phyloP scores from a whole-genome alignment of 2,888 invertebrate genomes.

The Meloe dianella region DNA sequence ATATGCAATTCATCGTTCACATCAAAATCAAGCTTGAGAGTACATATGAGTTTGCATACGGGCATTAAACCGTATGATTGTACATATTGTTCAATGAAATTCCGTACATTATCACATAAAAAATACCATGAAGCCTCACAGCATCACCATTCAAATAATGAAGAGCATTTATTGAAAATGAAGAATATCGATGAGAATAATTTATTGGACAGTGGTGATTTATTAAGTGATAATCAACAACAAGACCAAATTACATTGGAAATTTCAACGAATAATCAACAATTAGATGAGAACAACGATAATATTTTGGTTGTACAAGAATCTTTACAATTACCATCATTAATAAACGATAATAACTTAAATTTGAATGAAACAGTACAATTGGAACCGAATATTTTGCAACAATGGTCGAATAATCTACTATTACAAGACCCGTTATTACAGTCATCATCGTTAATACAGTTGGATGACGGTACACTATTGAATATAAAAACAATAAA shows the following conservation, averaged over 20 bases:
- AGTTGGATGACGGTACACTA: constrained; percentile 37
- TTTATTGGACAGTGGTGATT: neutral
- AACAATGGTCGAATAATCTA: constrained; percentile 36
- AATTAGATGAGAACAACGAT: constrained; percentile 10
- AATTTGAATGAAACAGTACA: constrained; percentile 31
- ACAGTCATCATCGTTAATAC: constrained; percentile 26
- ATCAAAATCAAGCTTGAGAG: constrained; percentile 70
- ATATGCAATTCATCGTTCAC: constrained; percentile 69
- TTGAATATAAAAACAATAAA: constrained; percentile 32
- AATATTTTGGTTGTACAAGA: constrained; percentile 29
- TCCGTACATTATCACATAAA: constrained; percentile 71
- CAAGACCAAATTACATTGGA: neutral
- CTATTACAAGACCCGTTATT: constrained; percentile 35
- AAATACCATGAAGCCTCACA: constrained; percentile 68
- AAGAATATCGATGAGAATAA: neutral
- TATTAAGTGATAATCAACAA: constrained; percentile 2
- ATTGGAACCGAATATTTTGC: constrained; percentile 37
- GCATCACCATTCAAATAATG: constrained; percentile 28
- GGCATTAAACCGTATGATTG: constrained; percentile 54
- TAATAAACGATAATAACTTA: constrained; percentile 9
- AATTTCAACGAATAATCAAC: neutral
- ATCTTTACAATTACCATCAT: constrained; percentile 3
- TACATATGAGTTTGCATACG: constrained; percentile 72
- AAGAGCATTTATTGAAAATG: neutral
- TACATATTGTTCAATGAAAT: constrained; percentile 67